These are phyloP conservation scores for Gymnosoma rotundatum DNA, from an alignment of 2,888 invertebrate genomes.

Conservation along the genomic window DNA sequence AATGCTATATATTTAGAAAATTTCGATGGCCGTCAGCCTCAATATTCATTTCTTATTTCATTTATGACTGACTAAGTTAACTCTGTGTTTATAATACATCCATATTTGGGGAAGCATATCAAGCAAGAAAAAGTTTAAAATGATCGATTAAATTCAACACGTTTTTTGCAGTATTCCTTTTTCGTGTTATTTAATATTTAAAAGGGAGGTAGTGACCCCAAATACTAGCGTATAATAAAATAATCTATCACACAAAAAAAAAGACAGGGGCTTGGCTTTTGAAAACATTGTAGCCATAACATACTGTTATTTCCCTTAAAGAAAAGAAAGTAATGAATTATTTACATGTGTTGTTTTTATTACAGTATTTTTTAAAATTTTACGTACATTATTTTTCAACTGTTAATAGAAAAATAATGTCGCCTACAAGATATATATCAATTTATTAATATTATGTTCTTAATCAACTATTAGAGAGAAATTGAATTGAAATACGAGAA, in stretches of 20 bases:
- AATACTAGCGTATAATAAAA: slow-evolving; percentile 62
- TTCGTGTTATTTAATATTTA: slow-evolving; percentile 37
- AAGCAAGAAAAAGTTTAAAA: slow-evolving; percentile 9
- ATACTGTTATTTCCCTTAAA: background rate
- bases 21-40: background rate
- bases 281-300: background rate
- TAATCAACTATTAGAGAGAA: too few relatives aligned
- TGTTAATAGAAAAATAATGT: too few relatives aligned
- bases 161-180: slow-evolving; percentile 50
- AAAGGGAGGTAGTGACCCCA: slow-evolving; percentile 49
- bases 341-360: too few relatives aligned
- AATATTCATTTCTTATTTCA: background rate
- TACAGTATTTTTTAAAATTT: too few relatives aligned
- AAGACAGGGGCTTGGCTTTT: slow-evolving; percentile 58
- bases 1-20: background rate
- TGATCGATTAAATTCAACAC: slow-evolving; percentile 36
- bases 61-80: background rate
- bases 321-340: background rate
- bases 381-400: too few relatives aligned
- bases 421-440: too few relatives aligned
- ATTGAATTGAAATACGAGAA: too few relatives aligned
- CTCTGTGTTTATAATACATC: background rate
- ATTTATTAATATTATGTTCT: too few relatives aligned
- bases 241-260: slow-evolving; percentile 74
- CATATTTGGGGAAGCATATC: background rate